Evolutionary conservation across 2,888 invertebrate species (phyloP).

Genomic region (Caenorhabditis virilis): DNA sequence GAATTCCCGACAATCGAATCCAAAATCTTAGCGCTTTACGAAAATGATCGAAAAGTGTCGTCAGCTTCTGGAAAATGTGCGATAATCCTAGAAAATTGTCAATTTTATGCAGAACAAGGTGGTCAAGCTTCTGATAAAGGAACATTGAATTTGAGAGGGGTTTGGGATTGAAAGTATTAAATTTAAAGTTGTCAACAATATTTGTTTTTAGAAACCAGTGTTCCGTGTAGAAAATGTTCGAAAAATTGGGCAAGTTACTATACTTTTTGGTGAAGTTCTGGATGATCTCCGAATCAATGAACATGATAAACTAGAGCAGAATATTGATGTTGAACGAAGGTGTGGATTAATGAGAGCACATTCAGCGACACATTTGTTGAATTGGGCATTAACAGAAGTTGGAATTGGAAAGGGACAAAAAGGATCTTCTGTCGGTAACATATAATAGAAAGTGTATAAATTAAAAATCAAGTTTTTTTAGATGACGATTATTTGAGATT

Average conservation of each 20-base stretch:
- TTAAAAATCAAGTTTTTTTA: slow-evolving; percentile 1
- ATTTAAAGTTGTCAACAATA: too few relatives aligned
- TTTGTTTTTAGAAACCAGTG: slow-evolving; percentile 11
- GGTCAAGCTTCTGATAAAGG: slow-evolving; percentile 26
- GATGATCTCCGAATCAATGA: slow-evolving; percentile 3
- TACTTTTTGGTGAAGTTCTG: slow-evolving; percentile 18
- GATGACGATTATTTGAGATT: slow-evolving; percentile 27
- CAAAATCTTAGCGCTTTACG: slow-evolving; percentile 13
- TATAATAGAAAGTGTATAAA: background rate
- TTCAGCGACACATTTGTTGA: slow-evolving; percentile 43
- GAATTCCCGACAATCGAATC: background rate
- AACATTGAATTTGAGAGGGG: slow-evolving; percentile 4
- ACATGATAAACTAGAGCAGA: background rate
- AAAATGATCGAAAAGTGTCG: slow-evolving; percentile 10
- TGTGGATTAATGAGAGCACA: slow-evolving; percentile 43
- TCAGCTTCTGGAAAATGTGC: slow-evolving; percentile 12
- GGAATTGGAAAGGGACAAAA: slow-evolving; percentile 33
- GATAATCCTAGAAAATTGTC: slow-evolving; percentile 35
- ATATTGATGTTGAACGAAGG: slow-evolving; percentile 9
- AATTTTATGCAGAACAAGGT: slow-evolving; percentile 40
- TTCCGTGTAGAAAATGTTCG: slow-evolving; percentile 25
- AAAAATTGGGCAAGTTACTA: slow-evolving; percentile 17
- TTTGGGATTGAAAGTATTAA: slow-evolving; percentile 5
- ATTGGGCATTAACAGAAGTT: slow-evolving; percentile 31
- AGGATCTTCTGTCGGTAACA: slow-evolving; percentile 37